A percentile compares a stretch with the other conserved stretches of the same genome.
Evolutionary conservation across 64 coral and sea anemone species (phyloP).

Genomic region (Montipora capricornis): DNA sequence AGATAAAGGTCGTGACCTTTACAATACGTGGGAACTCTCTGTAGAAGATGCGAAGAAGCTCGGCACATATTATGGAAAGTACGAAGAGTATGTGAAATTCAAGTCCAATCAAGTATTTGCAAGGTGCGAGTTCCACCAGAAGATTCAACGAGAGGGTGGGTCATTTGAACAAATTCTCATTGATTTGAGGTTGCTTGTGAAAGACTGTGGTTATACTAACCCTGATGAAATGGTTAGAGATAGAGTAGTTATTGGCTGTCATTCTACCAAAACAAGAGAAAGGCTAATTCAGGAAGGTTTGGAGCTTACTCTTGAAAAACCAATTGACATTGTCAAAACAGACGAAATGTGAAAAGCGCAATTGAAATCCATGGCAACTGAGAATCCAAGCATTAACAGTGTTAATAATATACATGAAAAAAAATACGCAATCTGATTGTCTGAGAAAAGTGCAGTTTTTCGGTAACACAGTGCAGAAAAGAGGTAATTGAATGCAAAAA

Average conservation of each 20-base stretch:
- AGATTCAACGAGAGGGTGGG: not conserved
- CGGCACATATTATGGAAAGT: not conserved
- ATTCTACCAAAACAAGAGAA: not conserved
- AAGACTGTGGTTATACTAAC: too few relatives aligned
- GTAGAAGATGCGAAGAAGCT: not conserved
- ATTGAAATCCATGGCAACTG: conserved; percentile 11
- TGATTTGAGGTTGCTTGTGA: too few relatives aligned
- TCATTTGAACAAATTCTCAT: too few relatives aligned
- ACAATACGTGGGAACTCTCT: not conserved
- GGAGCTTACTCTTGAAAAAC: conserved; percentile 25
- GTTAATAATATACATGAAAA: too few relatives aligned
- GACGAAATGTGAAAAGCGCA: conserved; percentile 45
- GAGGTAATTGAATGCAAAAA: too few relatives aligned
- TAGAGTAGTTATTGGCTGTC: too few relatives aligned
- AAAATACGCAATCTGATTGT: too few relatives aligned
- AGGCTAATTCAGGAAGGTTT: conserved; percentile 51
- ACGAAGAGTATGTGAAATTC: not conserved
- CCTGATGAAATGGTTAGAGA: too few relatives aligned
- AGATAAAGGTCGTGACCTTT: too few relatives aligned
- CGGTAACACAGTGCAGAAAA: too few relatives aligned
- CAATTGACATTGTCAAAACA: not conserved
- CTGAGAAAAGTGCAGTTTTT: too few relatives aligned
- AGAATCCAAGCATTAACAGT: not conserved
- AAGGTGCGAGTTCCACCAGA: conserved; percentile 44
- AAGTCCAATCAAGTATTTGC: conserved; percentile 5